Conservation (phyloP, 2,113 vertebrate genomes). For the Campylorhamphus procurvoides region DNA sequence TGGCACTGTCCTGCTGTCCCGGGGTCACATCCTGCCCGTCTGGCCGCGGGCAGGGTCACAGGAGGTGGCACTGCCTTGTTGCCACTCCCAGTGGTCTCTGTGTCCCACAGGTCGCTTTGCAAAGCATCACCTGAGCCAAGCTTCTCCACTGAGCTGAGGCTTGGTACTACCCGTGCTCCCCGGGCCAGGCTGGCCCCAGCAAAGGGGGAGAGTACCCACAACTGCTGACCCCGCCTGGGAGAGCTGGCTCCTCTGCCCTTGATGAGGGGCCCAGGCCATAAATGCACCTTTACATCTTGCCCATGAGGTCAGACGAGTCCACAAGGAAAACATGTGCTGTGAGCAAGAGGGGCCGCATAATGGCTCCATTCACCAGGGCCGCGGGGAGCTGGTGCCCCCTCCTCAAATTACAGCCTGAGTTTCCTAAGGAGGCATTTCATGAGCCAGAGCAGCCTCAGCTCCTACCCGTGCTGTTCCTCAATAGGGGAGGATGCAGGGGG, state of each 20-base stretch:
- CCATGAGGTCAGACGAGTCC: constrained; percentile 44
- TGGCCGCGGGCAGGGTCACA: neutral
- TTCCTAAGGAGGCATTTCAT: constrained; percentile 23
- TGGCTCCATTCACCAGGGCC: constrained; percentile 60
- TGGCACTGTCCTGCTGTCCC: neutral
- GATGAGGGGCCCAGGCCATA: constrained; percentile 13
- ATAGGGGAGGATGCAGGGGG: neutral
- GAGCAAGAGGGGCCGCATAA: constrained; percentile 17
- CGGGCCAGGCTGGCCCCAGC: neutral
- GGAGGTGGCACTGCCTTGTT: neutral
- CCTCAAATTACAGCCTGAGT: constrained; percentile 58
- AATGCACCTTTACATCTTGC: constrained; percentile 47
- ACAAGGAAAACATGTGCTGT: constrained; percentile 46
- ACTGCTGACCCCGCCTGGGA: fast-evolving
- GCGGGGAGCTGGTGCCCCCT: constrained; percentile 50
- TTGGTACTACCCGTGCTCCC: neutral
- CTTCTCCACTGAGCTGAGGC: fast-evolving
- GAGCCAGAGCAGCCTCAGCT: neutral
- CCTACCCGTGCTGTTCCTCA: neutral
- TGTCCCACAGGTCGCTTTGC: neutral
- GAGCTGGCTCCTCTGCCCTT: neutral
- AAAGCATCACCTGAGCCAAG: neutral
- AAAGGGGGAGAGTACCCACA: neutral
- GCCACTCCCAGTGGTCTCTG: fast-evolving
- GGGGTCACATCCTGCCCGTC: neutral